These are phyloP conservation scores for Yponomeuta plumbellus DNA, from an alignment of 2,888 invertebrate species.

Conservation along the genomic window DNA sequence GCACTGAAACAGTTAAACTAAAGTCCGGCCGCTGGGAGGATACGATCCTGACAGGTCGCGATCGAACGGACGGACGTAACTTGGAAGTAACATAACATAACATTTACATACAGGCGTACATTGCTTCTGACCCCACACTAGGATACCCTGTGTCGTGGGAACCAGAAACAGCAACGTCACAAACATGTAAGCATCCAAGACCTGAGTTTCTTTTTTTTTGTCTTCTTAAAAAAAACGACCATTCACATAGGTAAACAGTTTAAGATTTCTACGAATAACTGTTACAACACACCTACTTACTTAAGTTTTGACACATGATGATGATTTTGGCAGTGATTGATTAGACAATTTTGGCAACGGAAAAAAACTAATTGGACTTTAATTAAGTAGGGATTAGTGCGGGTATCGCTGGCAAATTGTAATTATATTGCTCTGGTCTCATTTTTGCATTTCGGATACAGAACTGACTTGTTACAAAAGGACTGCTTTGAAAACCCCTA, in stretches of 20 bases:
- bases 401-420: neutral
- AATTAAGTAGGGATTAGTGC: neutral
- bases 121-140: too few species aligned
- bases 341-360: neutral
- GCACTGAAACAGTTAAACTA: too few species aligned
- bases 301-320: neutral
- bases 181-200: too few species aligned
- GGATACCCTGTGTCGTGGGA: too few species aligned
- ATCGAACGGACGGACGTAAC: too few species aligned
- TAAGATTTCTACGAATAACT: neutral
- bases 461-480: neutral
- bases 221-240: too few species aligned
- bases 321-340: slow-evolving; percentile 3
- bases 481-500: neutral
- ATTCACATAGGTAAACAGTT: neutral
- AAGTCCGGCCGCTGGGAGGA: too few species aligned
- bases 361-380: slow-evolving; percentile 2
- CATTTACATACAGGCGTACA: too few species aligned
- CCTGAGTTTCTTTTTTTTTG: too few species aligned
- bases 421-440: neutral
- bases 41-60: too few species aligned
- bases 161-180: too few species aligned
- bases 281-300: neutral
- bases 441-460: neutral
- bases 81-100: too few species aligned